These are phyloP conservation scores for Pachliopta kotzebuea DNA, from an alignment of 2,888 invertebrate species.

Conservation along the genomic window DNA sequence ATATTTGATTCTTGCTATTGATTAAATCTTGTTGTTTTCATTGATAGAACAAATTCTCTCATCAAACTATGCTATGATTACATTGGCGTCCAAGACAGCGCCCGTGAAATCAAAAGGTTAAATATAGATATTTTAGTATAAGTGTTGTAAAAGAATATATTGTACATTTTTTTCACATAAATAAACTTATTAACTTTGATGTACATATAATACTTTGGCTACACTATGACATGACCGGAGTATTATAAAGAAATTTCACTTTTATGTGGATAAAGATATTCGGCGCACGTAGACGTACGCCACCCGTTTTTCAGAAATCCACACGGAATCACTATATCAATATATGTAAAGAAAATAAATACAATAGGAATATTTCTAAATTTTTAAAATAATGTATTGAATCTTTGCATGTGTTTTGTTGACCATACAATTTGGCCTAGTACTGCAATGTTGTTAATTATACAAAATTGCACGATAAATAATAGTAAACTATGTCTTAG, in stretches of 20 bases:
- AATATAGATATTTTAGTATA: conserved; percentile 1
- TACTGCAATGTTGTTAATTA: too few species aligned
- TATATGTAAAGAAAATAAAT: conserved; percentile 10
- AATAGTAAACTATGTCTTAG: too few species aligned
- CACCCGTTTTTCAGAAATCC: conserved; percentile 39
- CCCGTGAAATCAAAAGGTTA: conserved; percentile 41
- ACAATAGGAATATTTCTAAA: too few species aligned
- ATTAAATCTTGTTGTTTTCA: conserved; percentile 50
- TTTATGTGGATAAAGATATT: conserved; percentile 22
- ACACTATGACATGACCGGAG: conserved; percentile 7
- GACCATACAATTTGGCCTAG: too few species aligned
- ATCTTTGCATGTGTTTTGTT: too few species aligned
- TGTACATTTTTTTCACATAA: neutral
- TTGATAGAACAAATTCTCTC: conserved; percentile 59
- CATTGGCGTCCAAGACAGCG: conserved; percentile 51
- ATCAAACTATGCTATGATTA: conserved; percentile 56
- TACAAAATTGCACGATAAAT: too few species aligned
- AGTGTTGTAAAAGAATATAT: neutral
- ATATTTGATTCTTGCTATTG: neutral
- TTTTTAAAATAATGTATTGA: too few species aligned
- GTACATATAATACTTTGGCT: neutral
- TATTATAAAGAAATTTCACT: conserved; percentile 23
- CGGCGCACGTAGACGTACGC: conserved; percentile 24
- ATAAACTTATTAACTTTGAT: neutral
- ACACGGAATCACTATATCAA: conserved; percentile 46